Evolutionary conservation across 2,797 vertebrate genomes (phyloP), one percentile per base, ranked within the genome.

Genomic region (Malacoraja senta): DNA sequence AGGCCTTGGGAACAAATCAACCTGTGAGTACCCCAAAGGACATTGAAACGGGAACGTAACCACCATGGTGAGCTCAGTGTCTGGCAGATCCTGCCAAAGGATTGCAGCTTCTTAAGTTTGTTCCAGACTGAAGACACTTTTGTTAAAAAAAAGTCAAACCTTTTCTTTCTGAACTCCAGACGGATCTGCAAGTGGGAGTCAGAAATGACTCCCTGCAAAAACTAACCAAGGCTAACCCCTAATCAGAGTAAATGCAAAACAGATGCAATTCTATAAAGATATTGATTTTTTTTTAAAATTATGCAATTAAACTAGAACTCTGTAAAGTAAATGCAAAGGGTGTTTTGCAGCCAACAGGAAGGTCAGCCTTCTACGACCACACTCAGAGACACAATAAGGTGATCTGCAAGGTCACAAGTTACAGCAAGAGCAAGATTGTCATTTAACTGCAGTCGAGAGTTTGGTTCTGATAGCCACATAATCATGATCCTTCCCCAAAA

Each of bases 141-240:
- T 29, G 32, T 35, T 32, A 32, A 32, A 38, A 79, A 79, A 88
- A 88, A 32, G n/a, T 68, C 21, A 19, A 58, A 13, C 83, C 35
- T 35, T 88, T 88, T 68, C 65, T 88, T 86, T 35, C 83, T 68
- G n/a, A 88, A 65, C n/a, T 88, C 84, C n/a, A 32, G 84, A 88
- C n/a, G 63, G 84, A 68, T 8, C 8, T 68, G 84, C 13, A 61
- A 84, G 81, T 61, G 81, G 26, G 81, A 84, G 61, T 88, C 84
- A 88, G 68, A 61, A 88, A 32, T 88, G 63, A 68, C 84, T 88
- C 61, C 61, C 84, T 35, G n/a, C 61, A 68, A 32, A 88, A 88
- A 35, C 84, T 88, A 68, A 88, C 61, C n/a, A 88, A 88, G 84
- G n/a, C 63, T 35, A 88, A 88, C n/a, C 61, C n/a, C 61, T 74